These are phyloP conservation scores for Mugil cephalus DNA, from an alignment of 2,113 vertebrate species.

Conservation along the genomic window DNA sequence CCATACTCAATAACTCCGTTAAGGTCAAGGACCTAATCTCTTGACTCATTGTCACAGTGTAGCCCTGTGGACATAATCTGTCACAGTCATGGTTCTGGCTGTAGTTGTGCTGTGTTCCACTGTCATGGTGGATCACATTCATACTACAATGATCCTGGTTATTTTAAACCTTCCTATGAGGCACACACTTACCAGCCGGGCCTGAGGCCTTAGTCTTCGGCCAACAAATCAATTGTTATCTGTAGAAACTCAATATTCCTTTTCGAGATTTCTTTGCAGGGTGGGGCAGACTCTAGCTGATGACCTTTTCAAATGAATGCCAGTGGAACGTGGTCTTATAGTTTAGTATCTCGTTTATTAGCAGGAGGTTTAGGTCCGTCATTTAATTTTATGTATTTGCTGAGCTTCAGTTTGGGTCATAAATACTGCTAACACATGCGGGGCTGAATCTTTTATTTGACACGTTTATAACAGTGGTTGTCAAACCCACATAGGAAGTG, in stretches of 20 bases:
- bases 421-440: not conserved
- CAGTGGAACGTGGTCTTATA: not conserved
- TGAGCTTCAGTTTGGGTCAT: not conserved
- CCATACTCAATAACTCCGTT: no score
- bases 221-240: constrained; percentile 25
- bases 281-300: not conserved
- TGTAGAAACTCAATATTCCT: constrained; percentile 2
- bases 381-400: not conserved
- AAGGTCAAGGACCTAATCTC: no score
- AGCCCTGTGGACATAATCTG: not conserved
- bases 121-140: not conserved
- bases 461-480: not conserved
- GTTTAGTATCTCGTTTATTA: not conserved
- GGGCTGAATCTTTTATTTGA: not conserved
- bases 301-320: constrained; percentile 9
- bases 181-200: constrained; percentile 3
- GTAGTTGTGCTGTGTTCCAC: not conserved
- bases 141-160: constrained; percentile 18
- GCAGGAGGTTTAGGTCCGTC: not conserved
- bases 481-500: not conserved
- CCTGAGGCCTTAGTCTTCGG: not conserved
- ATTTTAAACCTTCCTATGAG: constrained; percentile 15
- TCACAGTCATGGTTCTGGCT: not conserved
- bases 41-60: not conserved
- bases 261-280: not conserved